These are phyloP conservation scores for Xerus rutilus DNA, from an alignment of 2,797 vertebrate species.

Conservation along the genomic window DNA sequence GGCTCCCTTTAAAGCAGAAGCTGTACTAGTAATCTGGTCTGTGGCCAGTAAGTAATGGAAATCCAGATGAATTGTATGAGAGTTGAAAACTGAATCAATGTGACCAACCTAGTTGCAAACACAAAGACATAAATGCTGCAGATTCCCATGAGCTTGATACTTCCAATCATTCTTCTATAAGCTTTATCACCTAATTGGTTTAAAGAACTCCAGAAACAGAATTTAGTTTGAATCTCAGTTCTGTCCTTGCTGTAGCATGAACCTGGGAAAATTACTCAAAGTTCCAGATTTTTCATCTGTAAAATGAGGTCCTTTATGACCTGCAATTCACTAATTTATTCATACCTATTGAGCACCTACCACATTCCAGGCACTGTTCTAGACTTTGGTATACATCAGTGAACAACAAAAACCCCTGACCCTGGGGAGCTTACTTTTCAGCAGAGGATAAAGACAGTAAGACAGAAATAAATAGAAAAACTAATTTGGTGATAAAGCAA, in stretches of 20 bases:
- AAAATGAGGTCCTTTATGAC: neutral
- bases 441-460: neutral
- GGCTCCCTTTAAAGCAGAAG: neutral
- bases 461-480: neutral
- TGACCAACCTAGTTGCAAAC: slow-evolving; percentile 3
- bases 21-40: neutral
- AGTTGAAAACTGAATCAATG: neutral
- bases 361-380: neutral
- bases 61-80: neutral
- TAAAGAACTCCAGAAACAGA: slow-evolving; percentile 1
- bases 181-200: neutral
- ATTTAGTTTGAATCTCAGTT: neutral
- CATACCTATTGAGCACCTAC: neutral
- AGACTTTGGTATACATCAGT: neutral
- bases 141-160: neutral
- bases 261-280: slow-evolving; percentile 28
- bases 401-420: neutral
- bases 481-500: neutral
- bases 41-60: neutral
- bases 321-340: neutral
- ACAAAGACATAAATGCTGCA: neutral
- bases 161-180: neutral
- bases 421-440: neutral
- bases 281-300: neutral
- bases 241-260: neutral